Conservation (phyloP, 2,888 invertebrate genomes). For the Agrilus mali region DNA sequence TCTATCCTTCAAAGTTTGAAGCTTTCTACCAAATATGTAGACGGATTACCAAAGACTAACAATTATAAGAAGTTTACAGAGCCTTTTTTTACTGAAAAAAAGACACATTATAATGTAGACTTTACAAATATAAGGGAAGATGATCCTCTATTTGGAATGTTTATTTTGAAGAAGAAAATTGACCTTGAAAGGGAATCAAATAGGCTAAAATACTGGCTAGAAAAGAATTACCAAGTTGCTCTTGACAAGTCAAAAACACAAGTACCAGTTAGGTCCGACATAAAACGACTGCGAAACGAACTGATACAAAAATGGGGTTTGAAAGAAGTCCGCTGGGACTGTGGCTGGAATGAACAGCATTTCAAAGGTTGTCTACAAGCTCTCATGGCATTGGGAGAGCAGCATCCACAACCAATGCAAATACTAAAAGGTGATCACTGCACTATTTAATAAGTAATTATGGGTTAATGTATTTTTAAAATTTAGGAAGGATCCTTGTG, state of each 20-base stretch:
- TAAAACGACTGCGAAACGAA: constrained; percentile 47
- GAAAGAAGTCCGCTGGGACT: constrained; percentile 59
- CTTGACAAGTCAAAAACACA: constrained; percentile 52
- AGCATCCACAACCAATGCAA: constrained; percentile 59
- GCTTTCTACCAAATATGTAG: constrained; percentile 76
- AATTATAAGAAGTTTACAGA: constrained; percentile 8
- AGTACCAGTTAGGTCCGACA: constrained; percentile 60
- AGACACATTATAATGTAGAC: constrained; percentile 22
- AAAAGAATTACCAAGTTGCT: constrained; percentile 55
- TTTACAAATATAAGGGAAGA: constrained; percentile 32
- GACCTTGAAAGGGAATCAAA: constrained; percentile 29
- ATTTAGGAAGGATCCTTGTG: constrained; percentile 62
- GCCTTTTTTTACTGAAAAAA: constrained; percentile 2
- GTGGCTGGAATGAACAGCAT: constrained; percentile 80
- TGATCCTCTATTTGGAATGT: constrained; percentile 40
- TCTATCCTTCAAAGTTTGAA: constrained; percentile 70
- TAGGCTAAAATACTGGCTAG: constrained; percentile 52
- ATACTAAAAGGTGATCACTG: constrained; percentile 45
- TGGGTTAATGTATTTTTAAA: background rate
- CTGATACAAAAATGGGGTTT: constrained; percentile 46
- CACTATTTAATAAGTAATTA: background rate
- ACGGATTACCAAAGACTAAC: constrained; percentile 46
- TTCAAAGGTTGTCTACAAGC: constrained; percentile 84
- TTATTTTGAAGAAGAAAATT: constrained; percentile 37
- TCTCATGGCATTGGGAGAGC: constrained; percentile 59